phyloP scores from a whole-genome alignment of 2,113 vertebrate species.

The Thamnaconus septentrionalis region DNA sequence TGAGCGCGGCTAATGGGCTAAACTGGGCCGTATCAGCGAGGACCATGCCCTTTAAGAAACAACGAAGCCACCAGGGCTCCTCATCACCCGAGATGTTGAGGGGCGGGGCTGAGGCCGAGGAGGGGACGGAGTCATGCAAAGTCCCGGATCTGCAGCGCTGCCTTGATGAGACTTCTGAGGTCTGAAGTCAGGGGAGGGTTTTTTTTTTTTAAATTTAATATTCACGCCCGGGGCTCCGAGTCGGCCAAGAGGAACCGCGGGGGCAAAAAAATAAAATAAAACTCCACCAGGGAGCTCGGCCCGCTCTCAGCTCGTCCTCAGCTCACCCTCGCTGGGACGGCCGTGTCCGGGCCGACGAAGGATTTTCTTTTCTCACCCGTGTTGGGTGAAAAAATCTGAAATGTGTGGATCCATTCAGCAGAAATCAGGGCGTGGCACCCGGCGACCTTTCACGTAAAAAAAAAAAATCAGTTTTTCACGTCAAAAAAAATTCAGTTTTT shows the following conservation, averaged over 20 bases:
- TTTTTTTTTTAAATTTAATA: constrained; percentile 49
- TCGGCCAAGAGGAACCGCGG: constrained; percentile 32
- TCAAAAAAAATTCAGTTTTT: too few relatives aligned
- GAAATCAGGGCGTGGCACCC: constrained; percentile 32
- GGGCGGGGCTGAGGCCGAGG: constrained; percentile 5
- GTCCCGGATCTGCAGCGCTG: constrained; percentile 30
- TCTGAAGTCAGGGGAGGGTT: constrained; percentile 38
- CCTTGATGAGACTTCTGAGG: constrained; percentile 53
- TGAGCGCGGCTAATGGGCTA: constrained; percentile 61
- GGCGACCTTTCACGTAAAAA: constrained; percentile 16
- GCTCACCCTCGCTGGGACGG: constrained; percentile 43
- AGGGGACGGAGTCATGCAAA: constrained; percentile 30
- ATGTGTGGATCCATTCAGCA: constrained; percentile 13
- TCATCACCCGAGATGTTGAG: constrained; percentile 46
- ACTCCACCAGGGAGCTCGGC: too few relatives aligned
- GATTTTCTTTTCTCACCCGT: background rate
- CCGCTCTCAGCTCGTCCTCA: constrained; percentile 39
- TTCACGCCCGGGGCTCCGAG: constrained; percentile 53
- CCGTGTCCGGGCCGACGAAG: constrained; percentile 30
- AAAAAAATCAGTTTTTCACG: too few relatives aligned
- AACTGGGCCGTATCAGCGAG: constrained; percentile 57
- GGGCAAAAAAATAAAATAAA: background rate
- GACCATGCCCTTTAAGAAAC: constrained; percentile 61
- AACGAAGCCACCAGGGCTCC: constrained; percentile 48
- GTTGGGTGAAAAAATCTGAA: constrained; percentile 29